Evolutionary conservation across 1,140 invertebrate genomes (phyloP).

Genomic region (Lucilia sericata): DNA sequence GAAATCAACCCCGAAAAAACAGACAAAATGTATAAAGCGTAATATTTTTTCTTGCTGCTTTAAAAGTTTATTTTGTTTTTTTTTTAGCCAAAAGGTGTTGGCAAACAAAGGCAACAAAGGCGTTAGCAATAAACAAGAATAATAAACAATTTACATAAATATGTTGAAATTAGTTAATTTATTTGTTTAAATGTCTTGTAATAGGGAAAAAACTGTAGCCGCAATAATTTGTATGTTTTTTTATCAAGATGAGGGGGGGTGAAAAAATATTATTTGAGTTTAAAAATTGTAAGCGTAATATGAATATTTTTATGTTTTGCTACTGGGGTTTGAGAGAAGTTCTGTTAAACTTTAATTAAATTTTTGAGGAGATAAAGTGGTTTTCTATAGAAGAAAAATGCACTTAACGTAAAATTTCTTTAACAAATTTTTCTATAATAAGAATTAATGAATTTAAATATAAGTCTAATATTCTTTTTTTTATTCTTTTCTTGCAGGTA

Average conservation of each 20-base stretch:
- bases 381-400: too few relatives aligned
- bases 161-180: background rate
- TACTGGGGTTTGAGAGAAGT: background rate
- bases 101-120: background rate
- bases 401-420: too few relatives aligned
- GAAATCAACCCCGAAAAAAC: background rate
- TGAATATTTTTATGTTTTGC: too few relatives aligned
- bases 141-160: slow-evolving; percentile 6
- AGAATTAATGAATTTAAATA: too few relatives aligned
- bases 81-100: slow-evolving; percentile 9
- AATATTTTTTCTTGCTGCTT: background rate
- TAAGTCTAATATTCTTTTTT: too few relatives aligned
- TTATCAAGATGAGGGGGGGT: too few relatives aligned
- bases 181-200: background rate
- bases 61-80: too few relatives aligned
- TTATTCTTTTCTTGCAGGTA: too few relatives aligned
- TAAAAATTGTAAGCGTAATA: background rate
- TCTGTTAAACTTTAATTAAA: background rate
- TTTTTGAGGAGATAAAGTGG: background rate
- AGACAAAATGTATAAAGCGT: background rate
- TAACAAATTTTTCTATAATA: too few relatives aligned
- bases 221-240: too few relatives aligned
- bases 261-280: background rate
- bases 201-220: background rate
- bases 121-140: background rate